Evolutionary conservation across 1,140 invertebrate genomes (phyloP).

Genomic region (Laodelphax striatellus): DNA sequence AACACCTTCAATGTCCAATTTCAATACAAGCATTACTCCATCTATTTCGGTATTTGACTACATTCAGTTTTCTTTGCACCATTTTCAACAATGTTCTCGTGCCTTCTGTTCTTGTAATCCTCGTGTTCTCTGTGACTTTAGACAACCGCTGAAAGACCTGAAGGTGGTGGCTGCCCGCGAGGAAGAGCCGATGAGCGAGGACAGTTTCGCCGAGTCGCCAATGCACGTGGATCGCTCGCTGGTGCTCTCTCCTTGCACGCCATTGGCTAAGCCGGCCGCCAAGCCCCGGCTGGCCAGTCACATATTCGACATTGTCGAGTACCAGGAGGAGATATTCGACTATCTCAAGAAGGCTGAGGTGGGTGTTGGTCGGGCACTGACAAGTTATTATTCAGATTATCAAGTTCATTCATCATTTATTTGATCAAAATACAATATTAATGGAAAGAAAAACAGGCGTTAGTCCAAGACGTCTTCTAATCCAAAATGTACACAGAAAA

Average conservation of each 20-base stretch:
- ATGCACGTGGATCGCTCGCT: slow-evolving; percentile 26
- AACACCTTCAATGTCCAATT: too few relatives aligned
- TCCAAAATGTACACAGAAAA: too few relatives aligned
- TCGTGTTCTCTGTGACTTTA: not conserved
- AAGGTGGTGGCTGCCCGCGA: slow-evolving; percentile 18
- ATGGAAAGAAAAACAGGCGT: too few relatives aligned
- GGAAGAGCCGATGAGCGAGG: slow-evolving; percentile 35
- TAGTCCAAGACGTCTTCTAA: too few relatives aligned
- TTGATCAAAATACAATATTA: too few relatives aligned
- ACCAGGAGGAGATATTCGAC: slow-evolving; percentile 69
- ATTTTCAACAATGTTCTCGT: too few relatives aligned
- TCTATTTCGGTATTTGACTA: too few relatives aligned
- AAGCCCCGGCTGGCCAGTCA: slow-evolving; percentile 34
- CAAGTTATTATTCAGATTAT: too few relatives aligned
- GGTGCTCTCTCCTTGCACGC: not conserved
- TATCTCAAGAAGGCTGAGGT: slow-evolving; percentile 72
- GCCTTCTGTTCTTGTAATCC: too few relatives aligned
- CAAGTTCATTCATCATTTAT: too few relatives aligned
- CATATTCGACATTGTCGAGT: slow-evolving; percentile 55
- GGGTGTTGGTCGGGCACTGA: slow-evolving; percentile 19
- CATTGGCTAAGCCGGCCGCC: slow-evolving; percentile 13
- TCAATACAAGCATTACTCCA: too few relatives aligned
- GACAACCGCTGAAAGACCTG: slow-evolving; percentile 13
- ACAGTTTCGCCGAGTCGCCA: slow-evolving; percentile 29
- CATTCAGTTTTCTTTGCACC: too few relatives aligned